A percentile compares a stretch with the other conserved stretches of the same genome.
phyloP scores from a whole-genome alignment of 2,797 vertebrate genomes.

The Gila robusta region DNA sequence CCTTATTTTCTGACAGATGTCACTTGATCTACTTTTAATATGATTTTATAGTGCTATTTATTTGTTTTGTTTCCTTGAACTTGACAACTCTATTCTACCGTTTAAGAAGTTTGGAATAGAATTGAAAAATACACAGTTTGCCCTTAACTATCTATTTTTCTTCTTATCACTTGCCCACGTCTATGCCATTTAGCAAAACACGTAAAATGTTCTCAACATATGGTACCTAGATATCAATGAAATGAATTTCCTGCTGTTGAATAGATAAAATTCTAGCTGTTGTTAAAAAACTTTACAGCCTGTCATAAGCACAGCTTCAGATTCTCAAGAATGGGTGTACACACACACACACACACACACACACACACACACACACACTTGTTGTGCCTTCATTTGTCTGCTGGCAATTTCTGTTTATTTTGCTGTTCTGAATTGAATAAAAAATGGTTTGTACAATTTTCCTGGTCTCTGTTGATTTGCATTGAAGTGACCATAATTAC shows the following conservation, averaged over 20 bases:
- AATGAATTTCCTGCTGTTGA: not conserved
- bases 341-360: too few relatives aligned
- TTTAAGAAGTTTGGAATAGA: not conserved
- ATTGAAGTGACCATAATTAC: not conserved
- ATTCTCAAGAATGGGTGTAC: not conserved
- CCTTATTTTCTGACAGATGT: not conserved
- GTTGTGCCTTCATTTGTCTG: not conserved
- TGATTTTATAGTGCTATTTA: not conserved
- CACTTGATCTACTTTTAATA: not conserved
- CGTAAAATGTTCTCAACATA: not conserved
- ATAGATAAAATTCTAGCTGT: not conserved
- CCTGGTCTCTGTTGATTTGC: not conserved
- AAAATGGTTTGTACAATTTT: not conserved
- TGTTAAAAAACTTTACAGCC: not conserved
- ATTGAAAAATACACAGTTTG: not conserved
- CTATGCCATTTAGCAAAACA: not conserved
- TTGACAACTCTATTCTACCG: not conserved
- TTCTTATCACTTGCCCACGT: not conserved
- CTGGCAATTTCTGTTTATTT: not conserved
- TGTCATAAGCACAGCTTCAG: not conserved
- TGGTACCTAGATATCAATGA: not conserved
- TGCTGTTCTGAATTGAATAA: not conserved
- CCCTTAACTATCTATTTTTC: not conserved
- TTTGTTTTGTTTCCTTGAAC: not conserved
- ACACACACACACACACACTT: too few relatives aligned